Percentiles rank a stretch among this genome's conserved stretches.
These are phyloP conservation scores for Odontamblyopus rebecca DNA, from an alignment of 2,797 vertebrate species.

Conservation along the genomic window DNA sequence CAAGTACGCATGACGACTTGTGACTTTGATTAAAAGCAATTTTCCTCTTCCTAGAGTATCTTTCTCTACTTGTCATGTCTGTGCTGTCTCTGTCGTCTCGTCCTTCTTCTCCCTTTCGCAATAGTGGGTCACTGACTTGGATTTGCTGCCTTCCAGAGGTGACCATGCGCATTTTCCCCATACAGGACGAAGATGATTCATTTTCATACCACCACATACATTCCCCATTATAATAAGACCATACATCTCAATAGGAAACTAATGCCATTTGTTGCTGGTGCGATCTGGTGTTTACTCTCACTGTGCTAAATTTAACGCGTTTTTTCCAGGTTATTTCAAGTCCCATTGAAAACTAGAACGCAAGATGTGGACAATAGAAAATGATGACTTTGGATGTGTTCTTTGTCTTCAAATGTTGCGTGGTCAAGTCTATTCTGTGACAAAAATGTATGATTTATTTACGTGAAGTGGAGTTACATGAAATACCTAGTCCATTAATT, in stretches of 20 bases:
- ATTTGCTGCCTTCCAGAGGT: constrained; percentile 69
- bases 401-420: background rate
- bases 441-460: background rate
- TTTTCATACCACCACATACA: background rate
- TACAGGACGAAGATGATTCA: background rate
- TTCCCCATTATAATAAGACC: background rate
- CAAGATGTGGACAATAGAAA: background rate
- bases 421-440: background rate
- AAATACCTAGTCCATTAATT: no score
- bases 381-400: background rate
- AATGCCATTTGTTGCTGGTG: background rate
- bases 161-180: constrained; percentile 25
- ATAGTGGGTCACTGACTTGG: constrained; percentile 10
- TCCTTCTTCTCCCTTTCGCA: constrained; percentile 10
- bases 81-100: constrained; percentile 8
- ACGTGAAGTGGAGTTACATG: no score
- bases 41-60: constrained; percentile 13
- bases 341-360: background rate
- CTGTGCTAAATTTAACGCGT: no score
- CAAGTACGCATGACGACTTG: constrained; percentile 67
- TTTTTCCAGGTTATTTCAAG: background rate
- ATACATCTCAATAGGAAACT: background rate
- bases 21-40: constrained; percentile 69
- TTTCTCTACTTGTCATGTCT: constrained; percentile 20
- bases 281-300: background rate